These are phyloP conservation scores for Caloenas nicobarica DNA, from an alignment of 2,113 vertebrate species.

Conservation along the genomic window DNA sequence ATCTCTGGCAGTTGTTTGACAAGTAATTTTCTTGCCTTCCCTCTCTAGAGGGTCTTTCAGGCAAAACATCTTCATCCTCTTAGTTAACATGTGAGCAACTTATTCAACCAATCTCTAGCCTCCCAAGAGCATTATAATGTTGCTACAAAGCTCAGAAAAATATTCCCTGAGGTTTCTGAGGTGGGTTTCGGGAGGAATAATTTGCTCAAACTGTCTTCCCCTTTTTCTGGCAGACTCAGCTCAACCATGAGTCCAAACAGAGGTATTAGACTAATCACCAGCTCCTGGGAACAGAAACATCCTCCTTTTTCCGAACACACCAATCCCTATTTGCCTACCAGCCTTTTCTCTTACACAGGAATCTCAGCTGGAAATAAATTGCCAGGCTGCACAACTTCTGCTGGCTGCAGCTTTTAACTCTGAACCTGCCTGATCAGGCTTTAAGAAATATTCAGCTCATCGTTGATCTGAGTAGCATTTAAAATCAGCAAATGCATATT, in stretches of 20 bases:
- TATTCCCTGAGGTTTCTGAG: neutral
- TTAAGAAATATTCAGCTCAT: neutral
- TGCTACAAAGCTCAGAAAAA: neutral
- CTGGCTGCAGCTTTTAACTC: conserved; percentile 18
- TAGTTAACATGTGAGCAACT: neutral
- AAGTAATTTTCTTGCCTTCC: neutral
- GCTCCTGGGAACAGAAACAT: neutral
- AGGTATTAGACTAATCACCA: neutral
- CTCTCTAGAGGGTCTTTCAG: neutral
- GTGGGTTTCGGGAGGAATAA: neutral
- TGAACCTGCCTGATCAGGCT: neutral
- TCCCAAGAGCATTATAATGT: neutral
- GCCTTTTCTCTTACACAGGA: neutral
- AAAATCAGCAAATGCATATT: neutral
- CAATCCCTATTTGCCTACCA: neutral
- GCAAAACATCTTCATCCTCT: neutral
- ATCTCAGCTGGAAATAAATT: conserved; percentile 12
- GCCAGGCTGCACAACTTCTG: neutral
- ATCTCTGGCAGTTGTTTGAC: neutral
- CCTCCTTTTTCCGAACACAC: neutral
- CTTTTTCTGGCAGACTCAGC: neutral
- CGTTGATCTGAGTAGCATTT: neutral
- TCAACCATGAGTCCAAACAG: neutral
- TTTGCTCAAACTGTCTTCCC: neutral
- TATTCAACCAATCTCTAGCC: neutral